Evolutionary conservation across 92 coral and sea anemone genomes (phyloP).

Genomic region (Heliopora coerulea): DNA sequence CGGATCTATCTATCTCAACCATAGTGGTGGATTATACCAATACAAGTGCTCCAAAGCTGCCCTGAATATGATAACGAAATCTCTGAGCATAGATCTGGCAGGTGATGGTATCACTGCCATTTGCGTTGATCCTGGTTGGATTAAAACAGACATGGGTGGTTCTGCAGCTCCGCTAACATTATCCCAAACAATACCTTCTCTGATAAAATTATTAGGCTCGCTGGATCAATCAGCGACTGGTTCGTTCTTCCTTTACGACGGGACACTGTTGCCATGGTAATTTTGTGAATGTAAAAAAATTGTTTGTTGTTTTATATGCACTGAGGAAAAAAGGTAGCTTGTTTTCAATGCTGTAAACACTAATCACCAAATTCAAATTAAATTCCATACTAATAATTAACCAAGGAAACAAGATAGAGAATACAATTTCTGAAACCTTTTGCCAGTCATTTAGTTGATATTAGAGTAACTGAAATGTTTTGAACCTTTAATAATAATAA

Average conservation of each 20-base stretch:
- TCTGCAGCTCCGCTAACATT: conserved; percentile 43
- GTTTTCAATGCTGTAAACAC: no score
- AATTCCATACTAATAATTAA: no score
- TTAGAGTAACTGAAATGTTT: no score
- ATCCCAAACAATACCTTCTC: conserved; percentile 50
- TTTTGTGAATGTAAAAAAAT: neutral
- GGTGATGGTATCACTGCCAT: conserved; percentile 58
- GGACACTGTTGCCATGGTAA: conserved; percentile 43
- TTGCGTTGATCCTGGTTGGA: conserved; percentile 75
- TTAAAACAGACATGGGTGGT: conserved; percentile 71
- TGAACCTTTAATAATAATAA: no score
- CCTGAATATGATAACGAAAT: conserved; percentile 62
- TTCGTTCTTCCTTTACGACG: conserved; percentile 54
- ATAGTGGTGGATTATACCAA: conserved; percentile 3
- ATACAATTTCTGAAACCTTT: no score
- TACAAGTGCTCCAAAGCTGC: conserved; percentile 57
- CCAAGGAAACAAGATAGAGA: no score
- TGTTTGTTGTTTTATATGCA: no score
- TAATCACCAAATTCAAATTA: no score
- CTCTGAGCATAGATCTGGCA: conserved; percentile 61
- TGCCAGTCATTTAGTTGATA: no score
- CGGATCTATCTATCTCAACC: conserved; percentile 1
- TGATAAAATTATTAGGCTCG: conserved; percentile 59
- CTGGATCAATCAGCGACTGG: conserved; percentile 58
- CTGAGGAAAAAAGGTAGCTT: no score